Evolutionary conservation across 2,888 invertebrate species (phyloP).

Genomic region (Lithophane ornitopus): DNA sequence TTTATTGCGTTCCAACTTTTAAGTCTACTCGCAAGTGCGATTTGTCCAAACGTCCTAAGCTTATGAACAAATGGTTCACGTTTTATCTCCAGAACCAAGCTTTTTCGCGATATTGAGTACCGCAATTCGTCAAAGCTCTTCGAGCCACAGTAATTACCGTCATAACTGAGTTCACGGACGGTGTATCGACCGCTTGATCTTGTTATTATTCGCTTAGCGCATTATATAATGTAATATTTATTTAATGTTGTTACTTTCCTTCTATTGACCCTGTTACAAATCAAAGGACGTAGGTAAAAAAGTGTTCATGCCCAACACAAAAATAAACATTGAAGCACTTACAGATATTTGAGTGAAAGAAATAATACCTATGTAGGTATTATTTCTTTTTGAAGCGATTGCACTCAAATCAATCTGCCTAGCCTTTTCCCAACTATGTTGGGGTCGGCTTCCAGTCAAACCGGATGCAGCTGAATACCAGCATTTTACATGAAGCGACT

Average conservation of each 20-base stretch:
- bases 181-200: conserved; percentile 7
- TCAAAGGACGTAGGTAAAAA: neutral
- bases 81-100: conserved; percentile 50
- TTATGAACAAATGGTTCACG: conserved; percentile 48
- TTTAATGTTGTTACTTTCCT: neutral
- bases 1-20: conserved; percentile 2
- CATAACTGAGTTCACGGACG: conserved; percentile 31
- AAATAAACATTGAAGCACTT: neutral
- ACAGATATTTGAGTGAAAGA: neutral
- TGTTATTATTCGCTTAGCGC: conserved; percentile 17
- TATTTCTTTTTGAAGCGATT: too few species aligned
- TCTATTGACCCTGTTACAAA: neutral
- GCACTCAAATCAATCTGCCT: too few species aligned
- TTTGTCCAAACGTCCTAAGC: conserved; percentile 28
- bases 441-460: too few species aligned
- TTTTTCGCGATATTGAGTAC: conserved; percentile 52
- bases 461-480: too few species aligned
- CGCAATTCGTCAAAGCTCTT: conserved; percentile 49
- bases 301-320: neutral
- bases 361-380: neutral
- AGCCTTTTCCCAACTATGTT: too few species aligned
- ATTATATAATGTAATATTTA: too few species aligned
- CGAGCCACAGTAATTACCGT: conserved; percentile 31
- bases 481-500: too few species aligned
- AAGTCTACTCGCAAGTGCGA: conserved; percentile 11